Conservation (phyloP, 2,797 vertebrate species). For the Cryptoprocta ferox region DNA sequence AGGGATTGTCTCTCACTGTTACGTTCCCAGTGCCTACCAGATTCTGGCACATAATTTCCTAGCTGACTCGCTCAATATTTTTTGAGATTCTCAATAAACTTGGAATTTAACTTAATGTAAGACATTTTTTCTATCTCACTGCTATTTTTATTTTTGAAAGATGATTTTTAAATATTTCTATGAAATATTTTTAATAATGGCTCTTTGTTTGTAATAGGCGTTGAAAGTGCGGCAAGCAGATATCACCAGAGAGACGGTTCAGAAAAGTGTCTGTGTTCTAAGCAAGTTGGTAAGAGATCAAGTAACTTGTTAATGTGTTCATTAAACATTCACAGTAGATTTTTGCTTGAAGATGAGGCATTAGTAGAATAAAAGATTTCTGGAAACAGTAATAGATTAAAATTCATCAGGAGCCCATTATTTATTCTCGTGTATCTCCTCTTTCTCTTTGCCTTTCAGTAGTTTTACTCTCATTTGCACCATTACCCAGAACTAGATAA, state of each 20-base stretch:
- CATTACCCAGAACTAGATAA: not conserved
- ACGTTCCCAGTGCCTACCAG: not conserved
- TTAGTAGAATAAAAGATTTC: not conserved
- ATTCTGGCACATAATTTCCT: not conserved
- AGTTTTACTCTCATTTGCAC: not conserved
- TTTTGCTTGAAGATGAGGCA: not conserved
- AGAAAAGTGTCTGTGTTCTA: constrained; percentile 99
- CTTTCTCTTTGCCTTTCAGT: not conserved
- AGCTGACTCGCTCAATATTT: not conserved
- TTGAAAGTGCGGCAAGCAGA: constrained; percentile 98
- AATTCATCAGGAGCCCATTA: not conserved
- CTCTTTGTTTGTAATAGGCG: constrained; percentile 86
- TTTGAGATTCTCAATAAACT: constrained; percentile 17
- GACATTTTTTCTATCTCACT: not conserved
- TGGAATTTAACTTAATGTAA: not conserved
- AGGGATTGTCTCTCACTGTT: not conserved
- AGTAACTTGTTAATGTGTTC: not conserved
- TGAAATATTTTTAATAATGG: constrained; percentile 61
- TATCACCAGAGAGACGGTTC: constrained; percentile 97
- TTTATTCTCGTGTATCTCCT: not conserved
- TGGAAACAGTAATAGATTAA: not conserved
- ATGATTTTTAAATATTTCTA: constrained; percentile 37
- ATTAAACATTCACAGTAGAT: not conserved
- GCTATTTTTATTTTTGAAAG: not conserved
- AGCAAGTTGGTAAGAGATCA: constrained; percentile 95